Evolutionary conservation across 2,888 invertebrate genomes (phyloP).

Genomic region (Lithodes maja): DNA sequence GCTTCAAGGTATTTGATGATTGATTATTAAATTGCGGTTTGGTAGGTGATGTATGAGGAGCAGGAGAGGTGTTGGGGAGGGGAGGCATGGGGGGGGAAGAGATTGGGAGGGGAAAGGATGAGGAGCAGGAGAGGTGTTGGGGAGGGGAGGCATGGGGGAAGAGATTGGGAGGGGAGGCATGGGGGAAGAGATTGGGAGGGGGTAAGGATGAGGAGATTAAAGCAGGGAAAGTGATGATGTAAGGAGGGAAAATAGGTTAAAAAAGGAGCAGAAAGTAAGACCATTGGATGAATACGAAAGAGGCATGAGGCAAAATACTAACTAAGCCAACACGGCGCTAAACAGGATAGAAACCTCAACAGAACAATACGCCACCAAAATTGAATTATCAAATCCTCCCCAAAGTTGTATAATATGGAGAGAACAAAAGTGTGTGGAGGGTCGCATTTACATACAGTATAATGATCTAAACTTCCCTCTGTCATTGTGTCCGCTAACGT

Average conservation of each 20-base stretch:
- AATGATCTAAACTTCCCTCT: neutral
- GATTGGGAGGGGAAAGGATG: neutral
- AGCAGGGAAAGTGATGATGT: neutral
- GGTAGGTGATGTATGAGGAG: neutral
- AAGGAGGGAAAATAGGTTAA: neutral
- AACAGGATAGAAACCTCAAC: neutral
- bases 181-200: neutral
- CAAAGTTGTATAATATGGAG: too few relatives aligned
- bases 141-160: neutral
- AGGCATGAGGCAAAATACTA: neutral
- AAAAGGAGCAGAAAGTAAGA: neutral
- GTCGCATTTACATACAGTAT: slow-evolving; percentile 15
- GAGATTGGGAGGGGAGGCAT: neutral
- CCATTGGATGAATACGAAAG: neutral
- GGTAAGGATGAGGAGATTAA: neutral
- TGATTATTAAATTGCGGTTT: slow-evolving; percentile 2
- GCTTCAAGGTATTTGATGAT: slow-evolving; percentile 24
- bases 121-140: too few relatives aligned
- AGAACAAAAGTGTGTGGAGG: neutral
- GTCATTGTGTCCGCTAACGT: neutral
- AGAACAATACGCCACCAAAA: neutral
- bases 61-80: neutral
- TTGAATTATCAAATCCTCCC: too few relatives aligned
- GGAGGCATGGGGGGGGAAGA: neutral
- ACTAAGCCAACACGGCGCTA: neutral